A percentile compares a stretch with the other conserved stretches of the same genome.
phyloP scores from a whole-genome alignment of 1,140 invertebrate genomes.

The Plectrocnemia conspersa region DNA sequence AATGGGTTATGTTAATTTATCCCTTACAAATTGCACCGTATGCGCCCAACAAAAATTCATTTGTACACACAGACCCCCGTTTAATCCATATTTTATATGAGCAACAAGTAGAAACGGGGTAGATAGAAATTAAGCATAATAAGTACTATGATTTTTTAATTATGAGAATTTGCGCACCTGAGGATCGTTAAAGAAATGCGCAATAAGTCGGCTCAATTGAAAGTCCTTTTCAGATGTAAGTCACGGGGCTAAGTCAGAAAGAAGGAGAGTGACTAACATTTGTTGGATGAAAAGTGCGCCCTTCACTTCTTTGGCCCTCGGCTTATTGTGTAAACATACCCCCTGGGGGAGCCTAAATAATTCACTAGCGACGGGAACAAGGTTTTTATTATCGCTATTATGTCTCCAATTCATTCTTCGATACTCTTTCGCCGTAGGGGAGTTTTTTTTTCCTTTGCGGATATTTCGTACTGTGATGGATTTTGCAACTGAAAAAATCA shows the following conservation, averaged over 20 bases:
- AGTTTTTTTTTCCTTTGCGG: neutral
- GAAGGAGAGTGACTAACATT: constrained; percentile 16
- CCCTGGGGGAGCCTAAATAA: constrained; percentile 32
- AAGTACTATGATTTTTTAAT: too few species aligned
- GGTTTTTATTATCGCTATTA: constrained; percentile 37
- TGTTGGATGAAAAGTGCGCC: constrained; percentile 15
- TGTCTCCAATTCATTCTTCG: constrained; percentile 35
- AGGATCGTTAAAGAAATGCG: too few species aligned
- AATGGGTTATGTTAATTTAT: constrained; percentile 33
- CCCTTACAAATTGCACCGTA: too few species aligned
- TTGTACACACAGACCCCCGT: too few species aligned
- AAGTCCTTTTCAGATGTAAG: constrained; percentile 17
- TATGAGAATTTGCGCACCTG: too few species aligned
- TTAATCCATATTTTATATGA: too few species aligned
- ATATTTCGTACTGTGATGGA: too few species aligned
- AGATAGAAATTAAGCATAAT: too few species aligned
- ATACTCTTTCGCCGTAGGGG: too few species aligned
- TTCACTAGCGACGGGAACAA: constrained; percentile 34
- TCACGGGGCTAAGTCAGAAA: constrained; percentile 14
- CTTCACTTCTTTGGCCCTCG: constrained; percentile 1
- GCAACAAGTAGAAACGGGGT: too few species aligned
- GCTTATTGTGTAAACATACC: constrained; percentile 35
- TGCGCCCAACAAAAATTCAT: too few species aligned
- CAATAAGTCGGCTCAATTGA: neutral
- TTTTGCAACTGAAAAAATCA: too few species aligned